These are phyloP conservation scores for Epistrophe grossulariae DNA, from an alignment of 2,888 invertebrate genomes.

Conservation along the genomic window DNA sequence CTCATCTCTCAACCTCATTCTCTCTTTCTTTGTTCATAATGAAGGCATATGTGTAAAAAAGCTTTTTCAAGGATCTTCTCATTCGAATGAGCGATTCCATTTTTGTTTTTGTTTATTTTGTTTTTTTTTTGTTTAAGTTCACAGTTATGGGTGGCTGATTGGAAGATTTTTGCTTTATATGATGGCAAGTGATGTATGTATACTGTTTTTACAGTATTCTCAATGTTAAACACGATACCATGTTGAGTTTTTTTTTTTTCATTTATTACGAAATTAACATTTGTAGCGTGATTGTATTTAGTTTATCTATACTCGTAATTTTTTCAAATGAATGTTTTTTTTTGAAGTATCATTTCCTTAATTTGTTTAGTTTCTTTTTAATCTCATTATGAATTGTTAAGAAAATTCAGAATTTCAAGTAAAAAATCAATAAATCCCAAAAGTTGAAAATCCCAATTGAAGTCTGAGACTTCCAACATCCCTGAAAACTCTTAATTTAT, in stretches of 20 bases:
- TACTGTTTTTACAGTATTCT: background rate
- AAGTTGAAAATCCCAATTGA: too few species aligned
- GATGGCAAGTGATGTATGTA: background rate
- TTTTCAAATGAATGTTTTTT: too few species aligned
- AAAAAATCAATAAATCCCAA: too few species aligned
- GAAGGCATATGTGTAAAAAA: background rate
- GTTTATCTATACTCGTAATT: too few species aligned
- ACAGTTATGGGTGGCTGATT: background rate
- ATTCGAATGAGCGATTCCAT: constrained; percentile 1
- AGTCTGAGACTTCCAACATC: too few species aligned
- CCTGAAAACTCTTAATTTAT: too few species aligned
- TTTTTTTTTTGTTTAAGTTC: background rate
- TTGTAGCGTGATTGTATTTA: too few species aligned
- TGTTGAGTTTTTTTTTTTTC: background rate
- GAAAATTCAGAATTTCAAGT: too few species aligned
- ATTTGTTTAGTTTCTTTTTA: too few species aligned
- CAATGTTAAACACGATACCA: background rate
- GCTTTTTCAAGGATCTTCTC: background rate
- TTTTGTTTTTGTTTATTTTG: background rate
- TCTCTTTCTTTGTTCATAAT: background rate
- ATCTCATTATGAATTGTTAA: too few species aligned
- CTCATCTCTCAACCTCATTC: background rate
- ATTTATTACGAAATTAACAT: background rate
- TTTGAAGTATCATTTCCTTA: too few species aligned
- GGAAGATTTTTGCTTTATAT: background rate